These are phyloP conservation scores for Brachyalestes nurse DNA, from an alignment of 2,797 vertebrate species.

Conservation along the genomic window DNA sequence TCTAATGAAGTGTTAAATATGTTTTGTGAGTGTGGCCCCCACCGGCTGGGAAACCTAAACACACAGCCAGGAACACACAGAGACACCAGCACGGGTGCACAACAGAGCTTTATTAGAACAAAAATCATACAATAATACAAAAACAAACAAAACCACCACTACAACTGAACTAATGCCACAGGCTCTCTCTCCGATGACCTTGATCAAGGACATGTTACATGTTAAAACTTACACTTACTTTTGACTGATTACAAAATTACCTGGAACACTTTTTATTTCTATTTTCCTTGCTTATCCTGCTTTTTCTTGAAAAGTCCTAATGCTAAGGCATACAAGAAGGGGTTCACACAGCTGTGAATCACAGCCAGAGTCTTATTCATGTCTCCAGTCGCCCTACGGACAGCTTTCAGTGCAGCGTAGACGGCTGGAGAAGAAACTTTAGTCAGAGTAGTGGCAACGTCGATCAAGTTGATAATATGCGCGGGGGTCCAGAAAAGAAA, in stretches of 20 bases:
- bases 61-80: too few species aligned
- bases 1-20: too few species aligned
- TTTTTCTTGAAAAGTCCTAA: slow-evolving; percentile 23
- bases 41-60: too few species aligned
- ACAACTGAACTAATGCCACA: too few species aligned
- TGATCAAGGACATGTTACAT: too few species aligned
- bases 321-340: slow-evolving; percentile 41
- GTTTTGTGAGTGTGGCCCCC: too few species aligned
- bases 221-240: too few species aligned
- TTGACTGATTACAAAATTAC: background rate
- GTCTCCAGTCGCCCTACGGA: slow-evolving; percentile 30
- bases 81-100: too few species aligned
- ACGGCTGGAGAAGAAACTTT: background rate
- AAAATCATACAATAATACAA: too few species aligned
- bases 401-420: background rate
- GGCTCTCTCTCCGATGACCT: too few species aligned
- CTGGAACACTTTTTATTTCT: background rate
- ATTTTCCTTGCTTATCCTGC: background rate
- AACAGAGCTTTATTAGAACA: too few species aligned
- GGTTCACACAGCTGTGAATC: slow-evolving; percentile 61
- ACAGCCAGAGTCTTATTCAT: slow-evolving; percentile 49
- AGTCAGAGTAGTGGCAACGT: slow-evolving; percentile 33
- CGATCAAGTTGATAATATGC: slow-evolving; percentile 56
- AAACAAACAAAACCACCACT: too few species aligned
- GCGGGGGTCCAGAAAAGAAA: slow-evolving; percentile 60